A percentile compares a stretch with the other conserved stretches of the same genome.
These are phyloP conservation scores for Cyclargus thomasi DNA, from an alignment of 1,140 invertebrate genomes.

Conservation along the genomic window DNA sequence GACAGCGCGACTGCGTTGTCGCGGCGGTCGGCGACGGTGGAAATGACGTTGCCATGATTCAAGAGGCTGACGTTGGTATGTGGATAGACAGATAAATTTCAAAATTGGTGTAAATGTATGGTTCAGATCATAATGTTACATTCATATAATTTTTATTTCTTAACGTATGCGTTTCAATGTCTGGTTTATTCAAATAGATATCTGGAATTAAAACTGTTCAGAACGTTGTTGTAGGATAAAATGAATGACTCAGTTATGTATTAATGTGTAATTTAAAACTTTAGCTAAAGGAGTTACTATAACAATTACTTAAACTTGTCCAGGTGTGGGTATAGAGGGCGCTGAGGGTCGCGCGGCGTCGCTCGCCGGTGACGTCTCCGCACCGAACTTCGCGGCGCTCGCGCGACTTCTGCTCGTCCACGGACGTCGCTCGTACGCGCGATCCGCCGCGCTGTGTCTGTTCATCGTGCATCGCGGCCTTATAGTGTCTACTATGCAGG, in stretches of 20 bases:
- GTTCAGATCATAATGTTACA: no score
- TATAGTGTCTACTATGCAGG: slow-evolving; percentile 99
- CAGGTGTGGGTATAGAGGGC: slow-evolving; percentile 96
- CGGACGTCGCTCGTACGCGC: slow-evolving; percentile 95
- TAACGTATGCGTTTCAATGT: no score
- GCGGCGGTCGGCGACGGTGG: slow-evolving; percentile 91
- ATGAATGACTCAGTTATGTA: no score
- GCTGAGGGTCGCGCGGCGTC: slow-evolving; percentile 96
- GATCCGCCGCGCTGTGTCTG: slow-evolving; percentile 96
- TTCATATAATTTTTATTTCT: no score
- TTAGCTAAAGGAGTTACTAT: no score
- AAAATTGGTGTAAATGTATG: no score
- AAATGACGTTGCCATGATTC: slow-evolving; percentile 94
- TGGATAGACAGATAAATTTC: background rate
- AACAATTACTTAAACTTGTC: background rate
- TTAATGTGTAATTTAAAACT: no score
- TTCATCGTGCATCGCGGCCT: slow-evolving; percentile 99
- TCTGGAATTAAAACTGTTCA: no score
- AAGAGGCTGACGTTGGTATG: slow-evolving; percentile 93
- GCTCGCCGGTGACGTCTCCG: slow-evolving; percentile 98
- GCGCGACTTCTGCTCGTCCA: slow-evolving; percentile 93
- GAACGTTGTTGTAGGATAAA: no score
- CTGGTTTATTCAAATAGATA: no score
- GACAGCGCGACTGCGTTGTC: slow-evolving; percentile 88
- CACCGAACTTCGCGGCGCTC: slow-evolving; percentile 93